Conservation (phyloP, 2,797 vertebrate species). For the Meda fulgida region DNA sequence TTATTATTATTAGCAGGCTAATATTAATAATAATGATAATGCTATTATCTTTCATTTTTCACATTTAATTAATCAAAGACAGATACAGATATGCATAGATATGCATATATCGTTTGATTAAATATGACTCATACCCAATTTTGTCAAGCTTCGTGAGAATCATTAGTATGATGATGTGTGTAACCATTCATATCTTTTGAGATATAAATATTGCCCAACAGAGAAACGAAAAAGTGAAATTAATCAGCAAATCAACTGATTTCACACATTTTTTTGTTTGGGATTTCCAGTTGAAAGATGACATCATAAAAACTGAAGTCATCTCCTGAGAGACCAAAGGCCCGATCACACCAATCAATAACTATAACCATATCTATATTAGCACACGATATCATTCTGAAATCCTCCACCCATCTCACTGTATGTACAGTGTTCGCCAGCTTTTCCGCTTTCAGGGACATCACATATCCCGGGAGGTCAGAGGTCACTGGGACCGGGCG, state of each 20-base stretch:
- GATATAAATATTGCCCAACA: neutral
- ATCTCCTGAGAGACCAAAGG: neutral
- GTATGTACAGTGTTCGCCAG: neutral
- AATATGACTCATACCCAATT: neutral
- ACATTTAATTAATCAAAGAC: neutral
- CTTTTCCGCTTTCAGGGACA: neutral
- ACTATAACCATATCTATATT: neutral
- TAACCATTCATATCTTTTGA: neutral
- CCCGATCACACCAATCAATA: neutral
- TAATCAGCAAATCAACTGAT: neutral
- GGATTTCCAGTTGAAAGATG: neutral
- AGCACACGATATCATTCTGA: neutral
- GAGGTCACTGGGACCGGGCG: neutral
- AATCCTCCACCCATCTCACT: neutral
- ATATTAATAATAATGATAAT: neutral
- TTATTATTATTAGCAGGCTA: neutral
- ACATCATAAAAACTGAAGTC: conserved; percentile 11
- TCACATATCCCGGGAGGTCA: conserved; percentile 29
- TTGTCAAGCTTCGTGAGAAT: neutral
- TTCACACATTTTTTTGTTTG: neutral
- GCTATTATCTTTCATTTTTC: neutral
- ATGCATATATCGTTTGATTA: neutral
- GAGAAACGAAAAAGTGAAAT: neutral
- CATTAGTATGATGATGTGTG: neutral
- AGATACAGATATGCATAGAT: neutral